A percentile compares a stretch with the other conserved stretches of the same genome.
Conservation (phyloP, 2,888 invertebrate species). For the Cerastoderma edule region DNA sequence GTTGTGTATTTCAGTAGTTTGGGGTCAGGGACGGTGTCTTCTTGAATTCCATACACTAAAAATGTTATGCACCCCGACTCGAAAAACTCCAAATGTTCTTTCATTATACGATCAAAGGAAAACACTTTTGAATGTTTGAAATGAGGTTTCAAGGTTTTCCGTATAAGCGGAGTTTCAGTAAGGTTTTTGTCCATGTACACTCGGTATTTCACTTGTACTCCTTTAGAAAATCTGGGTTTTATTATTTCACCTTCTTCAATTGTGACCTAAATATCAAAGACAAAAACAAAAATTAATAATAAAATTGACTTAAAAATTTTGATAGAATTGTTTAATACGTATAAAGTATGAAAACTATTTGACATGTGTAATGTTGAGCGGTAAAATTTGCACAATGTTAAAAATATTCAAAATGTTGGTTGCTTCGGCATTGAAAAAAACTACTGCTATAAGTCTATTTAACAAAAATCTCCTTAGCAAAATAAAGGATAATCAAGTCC, state of each 20-base stretch:
- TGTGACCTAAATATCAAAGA: conserved; percentile 76
- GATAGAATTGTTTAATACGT: too few species aligned
- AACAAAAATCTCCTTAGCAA: too few species aligned
- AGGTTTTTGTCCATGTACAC: conserved; percentile 77
- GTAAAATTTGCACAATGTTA: too few species aligned
- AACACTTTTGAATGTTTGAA: conserved; percentile 81
- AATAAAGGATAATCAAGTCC: too few species aligned
- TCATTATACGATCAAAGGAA: conserved; percentile 73
- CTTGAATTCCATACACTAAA: conserved; percentile 82
- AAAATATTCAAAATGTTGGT: too few species aligned
- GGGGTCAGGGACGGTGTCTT: conserved; percentile 78
- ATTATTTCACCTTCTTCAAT: conserved; percentile 76
- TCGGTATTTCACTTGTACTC: conserved; percentile 79
- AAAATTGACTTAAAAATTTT: neutral
- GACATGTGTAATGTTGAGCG: too few species aligned
- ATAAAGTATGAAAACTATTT: too few species aligned
- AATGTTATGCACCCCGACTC: conserved; percentile 82
- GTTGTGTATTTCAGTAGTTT: conserved; percentile 82
- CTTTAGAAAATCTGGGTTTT: conserved; percentile 81
- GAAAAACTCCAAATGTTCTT: conserved; percentile 83
- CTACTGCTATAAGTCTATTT: too few species aligned
- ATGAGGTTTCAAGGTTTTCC: conserved; percentile 78
- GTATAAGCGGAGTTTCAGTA: conserved; percentile 77
- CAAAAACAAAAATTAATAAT: conserved; percentile 1
- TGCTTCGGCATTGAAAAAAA: too few species aligned